Evolutionary conservation across 2,113 vertebrate genomes (phyloP), one percentile per base, ranked within the genome.

Genomic region (Polyodon spathula): DNA sequence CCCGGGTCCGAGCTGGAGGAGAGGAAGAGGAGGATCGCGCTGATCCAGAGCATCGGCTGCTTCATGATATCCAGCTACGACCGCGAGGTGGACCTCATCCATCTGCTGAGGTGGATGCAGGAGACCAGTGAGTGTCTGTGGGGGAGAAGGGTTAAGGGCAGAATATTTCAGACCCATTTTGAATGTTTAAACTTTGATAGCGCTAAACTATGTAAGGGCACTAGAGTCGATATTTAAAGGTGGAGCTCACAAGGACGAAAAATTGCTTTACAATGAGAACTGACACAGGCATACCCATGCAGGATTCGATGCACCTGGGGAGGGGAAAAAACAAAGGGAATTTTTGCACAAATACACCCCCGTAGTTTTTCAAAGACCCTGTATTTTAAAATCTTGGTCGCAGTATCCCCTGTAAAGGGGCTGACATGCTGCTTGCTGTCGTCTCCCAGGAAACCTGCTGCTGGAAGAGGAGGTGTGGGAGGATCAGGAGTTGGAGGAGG

Each of bases 361-460:
- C 37, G 17, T 37, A 57, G 7, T 57, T 11, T 4, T 54, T 65
- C 73, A n/a, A n/a, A n/a, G n/a, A n/a, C n/a, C n/a, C n/a, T n/a
- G n/a, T 57, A 60, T 62, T 62, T 62, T 70, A 53, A 55, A 66
- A 5, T 52, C 40, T 52, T 64, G 63, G 15, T 56, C 63, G 52
- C 63, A n/a, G n/a, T n/a, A n/a, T n/a, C n/a, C n/a, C n/a, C n/a
- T 41, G 37, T 58, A 58, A 56, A 37, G 55, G 59, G 42, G 6
- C 48, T 4, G 40, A 63, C 4, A 40, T 67, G 5, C 42, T 43
- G 52, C 8, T 16, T 39, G 7, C 6, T 17, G 16, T 53, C 16
- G 27, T 1, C 8, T 54, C 9, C 44, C 38, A 66, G 64, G 56
- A 9, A 37, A 57, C 37, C 48, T 52, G 5, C 54, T 66, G 38